A percentile compares a stretch with the other conserved stretches of the same genome.
Conservation (phyloP, 2,113 vertebrate genomes). For the Carassius carassius region DNA sequence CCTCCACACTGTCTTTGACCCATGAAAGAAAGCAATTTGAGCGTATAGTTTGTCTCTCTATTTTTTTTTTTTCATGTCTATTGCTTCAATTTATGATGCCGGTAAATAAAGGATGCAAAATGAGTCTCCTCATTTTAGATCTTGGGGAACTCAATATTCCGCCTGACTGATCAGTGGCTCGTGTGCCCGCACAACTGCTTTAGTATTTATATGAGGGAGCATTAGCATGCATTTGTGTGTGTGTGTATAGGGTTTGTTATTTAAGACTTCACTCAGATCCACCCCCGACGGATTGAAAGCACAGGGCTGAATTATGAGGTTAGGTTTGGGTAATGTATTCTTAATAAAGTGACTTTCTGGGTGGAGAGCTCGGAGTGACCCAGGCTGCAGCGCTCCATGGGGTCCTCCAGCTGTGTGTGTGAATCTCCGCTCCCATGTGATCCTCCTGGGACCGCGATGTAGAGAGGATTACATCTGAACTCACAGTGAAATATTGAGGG, state of each 20-base stretch:
- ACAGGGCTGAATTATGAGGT: conserved; percentile 47
- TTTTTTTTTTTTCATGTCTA: conserved; percentile 42
- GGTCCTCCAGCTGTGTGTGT: conserved; percentile 38
- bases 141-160: conserved; percentile 53
- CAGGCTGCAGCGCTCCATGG: conserved; percentile 13
- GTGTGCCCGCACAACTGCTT: conserved; percentile 15
- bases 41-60: conserved; percentile 3
- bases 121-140: conserved; percentile 36
- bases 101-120: conserved; percentile 54
- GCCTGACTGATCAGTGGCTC: conserved; percentile 48
- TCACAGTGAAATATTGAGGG: conserved; percentile 7
- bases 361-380: conserved; percentile 10
- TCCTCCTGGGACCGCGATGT: conserved; percentile 26
- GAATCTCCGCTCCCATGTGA: conserved; percentile 25
- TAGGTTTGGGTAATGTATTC: conserved; percentile 49
- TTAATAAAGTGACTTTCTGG: conserved; percentile 50
- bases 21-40: conserved; percentile 35
- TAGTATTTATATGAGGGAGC: conserved; percentile 22
- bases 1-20: not conserved
- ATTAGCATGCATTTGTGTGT: not conserved
- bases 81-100: conserved; percentile 43
- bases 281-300: conserved; percentile 28
- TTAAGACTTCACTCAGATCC: conserved; percentile 36
- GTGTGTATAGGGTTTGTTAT: conserved; percentile 19
- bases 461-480: conserved; percentile 27